Percentiles rank a stretch among this genome's conserved stretches.
Evolutionary conservation across 2,113 vertebrate genomes (phyloP).

Genomic region (Cnemophilus loriae): DNA sequence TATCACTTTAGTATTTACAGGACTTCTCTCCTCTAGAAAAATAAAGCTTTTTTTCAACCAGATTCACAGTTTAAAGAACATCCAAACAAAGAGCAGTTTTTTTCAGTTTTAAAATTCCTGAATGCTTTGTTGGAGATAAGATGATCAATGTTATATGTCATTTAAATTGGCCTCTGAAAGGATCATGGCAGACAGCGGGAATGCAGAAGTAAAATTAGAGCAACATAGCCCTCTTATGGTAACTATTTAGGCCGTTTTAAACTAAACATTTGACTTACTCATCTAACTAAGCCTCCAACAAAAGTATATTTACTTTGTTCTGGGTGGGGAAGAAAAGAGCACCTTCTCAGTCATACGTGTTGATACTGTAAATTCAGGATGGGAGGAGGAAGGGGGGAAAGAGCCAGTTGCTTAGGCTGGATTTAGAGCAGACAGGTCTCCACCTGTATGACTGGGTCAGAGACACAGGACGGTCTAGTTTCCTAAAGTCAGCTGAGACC

Average conservation of each 20-base stretch:
- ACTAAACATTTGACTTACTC: not conserved
- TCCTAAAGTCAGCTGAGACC: slow-evolving; percentile 46
- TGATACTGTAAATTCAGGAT: not conserved
- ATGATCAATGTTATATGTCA: not conserved
- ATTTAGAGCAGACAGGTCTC: slow-evolving; percentile 31
- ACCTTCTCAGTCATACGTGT: not conserved
- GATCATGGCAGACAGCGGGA: not conserved
- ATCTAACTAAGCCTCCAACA: not conserved
- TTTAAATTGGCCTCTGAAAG: not conserved
- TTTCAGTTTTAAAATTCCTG: not conserved
- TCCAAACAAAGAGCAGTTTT: not conserved
- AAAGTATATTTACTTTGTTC: not conserved
- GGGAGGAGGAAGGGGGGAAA: not conserved
- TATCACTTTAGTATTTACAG: not conserved
- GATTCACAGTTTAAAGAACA: not conserved
- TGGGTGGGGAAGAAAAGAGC: not conserved
- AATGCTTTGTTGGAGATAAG: not conserved
- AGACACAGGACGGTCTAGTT: slow-evolving; percentile 10
- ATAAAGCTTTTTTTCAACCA: not conserved
- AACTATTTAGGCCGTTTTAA: not conserved
- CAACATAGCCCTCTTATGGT: not conserved
- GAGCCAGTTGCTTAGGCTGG: not conserved
- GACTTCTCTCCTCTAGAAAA: not conserved
- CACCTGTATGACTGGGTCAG: slow-evolving; percentile 37
- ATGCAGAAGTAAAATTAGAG: not conserved